Conservation (phyloP, 2,113 vertebrate genomes). For the Channa argus region DNA sequence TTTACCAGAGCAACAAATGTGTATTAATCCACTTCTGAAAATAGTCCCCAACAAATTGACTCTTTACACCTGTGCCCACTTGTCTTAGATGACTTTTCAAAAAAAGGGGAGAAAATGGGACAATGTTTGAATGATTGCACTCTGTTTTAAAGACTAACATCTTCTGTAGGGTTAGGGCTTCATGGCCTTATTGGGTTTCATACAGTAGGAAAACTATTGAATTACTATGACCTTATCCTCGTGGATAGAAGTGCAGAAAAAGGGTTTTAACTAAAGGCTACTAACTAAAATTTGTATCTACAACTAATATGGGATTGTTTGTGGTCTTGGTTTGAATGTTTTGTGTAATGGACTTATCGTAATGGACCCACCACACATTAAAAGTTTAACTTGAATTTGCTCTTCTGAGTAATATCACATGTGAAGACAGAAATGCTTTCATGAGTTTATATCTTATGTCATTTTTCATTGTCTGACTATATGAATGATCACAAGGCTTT, state of each 20-base stretch:
- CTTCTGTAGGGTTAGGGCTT: too few relatives aligned
- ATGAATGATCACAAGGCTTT: slow-evolving; percentile 11
- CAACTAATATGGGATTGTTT: background rate
- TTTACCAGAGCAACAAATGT: background rate
- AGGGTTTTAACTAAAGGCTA: too few relatives aligned
- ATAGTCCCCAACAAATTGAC: background rate
- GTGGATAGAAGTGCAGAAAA: background rate
- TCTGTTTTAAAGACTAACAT: too few relatives aligned
- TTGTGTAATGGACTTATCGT: background rate
- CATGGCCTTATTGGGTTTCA: too few relatives aligned
- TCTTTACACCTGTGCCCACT: background rate
- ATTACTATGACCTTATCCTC: too few relatives aligned
- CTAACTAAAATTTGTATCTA: background rate
- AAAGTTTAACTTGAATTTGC: slow-evolving; percentile 40
- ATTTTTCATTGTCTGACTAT: background rate
- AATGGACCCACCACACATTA: background rate
- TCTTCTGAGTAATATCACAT: background rate
- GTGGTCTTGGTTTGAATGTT: background rate
- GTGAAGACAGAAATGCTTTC: background rate
- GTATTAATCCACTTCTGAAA: background rate
- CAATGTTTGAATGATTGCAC: too few relatives aligned
- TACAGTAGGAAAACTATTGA: too few relatives aligned
- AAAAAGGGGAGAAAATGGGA: too few relatives aligned
- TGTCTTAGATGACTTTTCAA: too few relatives aligned
- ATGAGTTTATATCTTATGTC: background rate